phyloP scores from a whole-genome alignment of 2,113 vertebrate genomes.

The Vireo altiloquus region DNA sequence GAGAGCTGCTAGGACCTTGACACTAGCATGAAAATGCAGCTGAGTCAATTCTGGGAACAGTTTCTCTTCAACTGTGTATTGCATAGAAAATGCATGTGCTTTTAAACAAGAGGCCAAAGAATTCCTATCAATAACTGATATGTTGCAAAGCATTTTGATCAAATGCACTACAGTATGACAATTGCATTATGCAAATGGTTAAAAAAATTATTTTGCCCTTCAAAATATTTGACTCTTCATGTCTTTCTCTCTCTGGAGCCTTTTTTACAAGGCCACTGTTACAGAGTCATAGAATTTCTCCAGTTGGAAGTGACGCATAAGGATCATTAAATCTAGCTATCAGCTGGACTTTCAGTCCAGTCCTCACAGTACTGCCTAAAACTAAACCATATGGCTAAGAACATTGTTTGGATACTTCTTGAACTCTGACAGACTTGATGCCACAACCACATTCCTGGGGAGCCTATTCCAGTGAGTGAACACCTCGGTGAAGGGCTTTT shows the following conservation, averaged over 20 bases:
- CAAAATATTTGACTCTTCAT: background rate
- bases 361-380: background rate
- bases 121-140: no score
- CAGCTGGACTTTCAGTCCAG: background rate
- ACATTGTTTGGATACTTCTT: rapidly evolving
- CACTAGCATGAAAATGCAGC: background rate
- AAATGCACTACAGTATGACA: background rate
- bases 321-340: background rate
- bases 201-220: background rate
- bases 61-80: background rate
- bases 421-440: background rate
- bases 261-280: background rate
- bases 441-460: background rate
- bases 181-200: background rate
- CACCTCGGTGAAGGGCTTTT: background rate
- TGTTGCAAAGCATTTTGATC: background rate
- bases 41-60: background rate
- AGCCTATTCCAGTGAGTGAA: background rate
- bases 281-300: background rate
- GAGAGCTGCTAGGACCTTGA: background rate
- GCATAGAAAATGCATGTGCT: background rate
- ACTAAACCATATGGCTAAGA: background rate
- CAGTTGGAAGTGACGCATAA: rapidly evolving
- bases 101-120: background rate
- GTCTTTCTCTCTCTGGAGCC: background rate